phyloP scores from a whole-genome alignment of 2,888 invertebrate genomes.

The Amphipyra tragopoginis region DNA sequence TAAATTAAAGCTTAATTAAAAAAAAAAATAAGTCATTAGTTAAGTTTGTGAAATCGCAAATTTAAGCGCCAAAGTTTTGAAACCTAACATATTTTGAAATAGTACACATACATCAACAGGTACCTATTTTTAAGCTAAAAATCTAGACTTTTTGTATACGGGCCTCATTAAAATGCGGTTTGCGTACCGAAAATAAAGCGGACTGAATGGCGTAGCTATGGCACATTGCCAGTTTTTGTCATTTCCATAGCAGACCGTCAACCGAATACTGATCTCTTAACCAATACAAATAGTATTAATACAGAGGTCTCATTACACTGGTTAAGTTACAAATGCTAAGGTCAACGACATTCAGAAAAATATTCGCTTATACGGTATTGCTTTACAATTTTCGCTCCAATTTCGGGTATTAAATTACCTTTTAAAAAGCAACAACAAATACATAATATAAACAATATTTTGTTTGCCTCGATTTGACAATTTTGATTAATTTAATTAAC shows the following conservation, averaged over 20 bases:
- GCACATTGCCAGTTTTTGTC: conserved; percentile 81
- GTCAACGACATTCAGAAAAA: conserved; percentile 68
- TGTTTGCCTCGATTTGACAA: conserved; percentile 4
- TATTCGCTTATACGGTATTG: conserved; percentile 52
- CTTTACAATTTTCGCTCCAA: conserved; percentile 28
- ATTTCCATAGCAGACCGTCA: conserved; percentile 69
- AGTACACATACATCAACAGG: conserved; percentile 50
- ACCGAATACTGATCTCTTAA: conserved; percentile 56
- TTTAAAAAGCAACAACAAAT: conserved; percentile 30
- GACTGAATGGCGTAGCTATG: conserved; percentile 71
- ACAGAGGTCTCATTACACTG: conserved; percentile 57
- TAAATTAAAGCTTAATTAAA: no score
- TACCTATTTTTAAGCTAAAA: conserved; percentile 47
- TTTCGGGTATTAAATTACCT: conserved; percentile 28
- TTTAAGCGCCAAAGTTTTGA: no score
- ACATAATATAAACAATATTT: no score
- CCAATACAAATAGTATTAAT: conserved; percentile 23
- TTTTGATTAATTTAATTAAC: no score
- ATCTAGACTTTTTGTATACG: conserved; percentile 45
- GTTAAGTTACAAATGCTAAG: conserved; percentile 51
- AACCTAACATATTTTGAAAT: no score
- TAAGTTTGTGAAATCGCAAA: no score
- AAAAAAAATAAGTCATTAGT: no score
- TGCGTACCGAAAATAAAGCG: conserved; percentile 79
- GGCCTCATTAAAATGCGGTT: conserved; percentile 82